These are phyloP conservation scores for Flabesymbios commensalis DNA, from an alignment of 2,888 invertebrate species.

Conservation along the genomic window DNA sequence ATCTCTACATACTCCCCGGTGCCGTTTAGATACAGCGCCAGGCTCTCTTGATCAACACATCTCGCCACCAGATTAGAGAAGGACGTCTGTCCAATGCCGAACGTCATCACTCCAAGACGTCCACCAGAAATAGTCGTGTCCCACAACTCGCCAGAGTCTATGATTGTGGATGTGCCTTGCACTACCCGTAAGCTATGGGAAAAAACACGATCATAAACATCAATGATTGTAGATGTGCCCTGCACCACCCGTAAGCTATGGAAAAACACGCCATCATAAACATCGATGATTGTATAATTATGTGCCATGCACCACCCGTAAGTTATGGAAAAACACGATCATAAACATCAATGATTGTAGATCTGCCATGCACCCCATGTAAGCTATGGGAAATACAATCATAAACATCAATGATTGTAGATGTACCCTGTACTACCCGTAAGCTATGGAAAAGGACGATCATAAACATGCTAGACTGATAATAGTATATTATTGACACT, in stretches of 20 bases:
- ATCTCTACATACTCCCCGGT: constrained; percentile 41
- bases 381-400: constrained; percentile 4
- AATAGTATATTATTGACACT: not conserved
- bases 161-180: constrained; percentile 6
- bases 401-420: constrained; percentile 26
- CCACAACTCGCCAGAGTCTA: constrained; percentile 45
- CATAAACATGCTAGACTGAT: constrained; percentile 33
- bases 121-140: constrained; percentile 46
- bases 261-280: too few species aligned
- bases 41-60: constrained; percentile 37
- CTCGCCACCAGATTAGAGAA: constrained; percentile 43
- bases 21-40: constrained; percentile 45
- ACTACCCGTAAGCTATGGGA: constrained; percentile 11
- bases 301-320: constrained; percentile 11
- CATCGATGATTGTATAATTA: constrained; percentile 25
- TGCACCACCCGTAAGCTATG: constrained; percentile 15
- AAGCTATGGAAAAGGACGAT: constrained; percentile 12
- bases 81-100: constrained; percentile 38
- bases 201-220: too few species aligned
- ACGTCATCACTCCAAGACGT: constrained; percentile 43
- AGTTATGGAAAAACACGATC: constrained; percentile 4
- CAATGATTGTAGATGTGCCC: constrained; percentile 15
- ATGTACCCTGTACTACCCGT: constrained; percentile 8
- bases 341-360: constrained; percentile 30
- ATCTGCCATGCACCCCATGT: constrained; percentile 6